These are phyloP conservation scores for Terebella lapidaria DNA, from an alignment of 2,888 invertebrate genomes.

Conservation along the genomic window DNA sequence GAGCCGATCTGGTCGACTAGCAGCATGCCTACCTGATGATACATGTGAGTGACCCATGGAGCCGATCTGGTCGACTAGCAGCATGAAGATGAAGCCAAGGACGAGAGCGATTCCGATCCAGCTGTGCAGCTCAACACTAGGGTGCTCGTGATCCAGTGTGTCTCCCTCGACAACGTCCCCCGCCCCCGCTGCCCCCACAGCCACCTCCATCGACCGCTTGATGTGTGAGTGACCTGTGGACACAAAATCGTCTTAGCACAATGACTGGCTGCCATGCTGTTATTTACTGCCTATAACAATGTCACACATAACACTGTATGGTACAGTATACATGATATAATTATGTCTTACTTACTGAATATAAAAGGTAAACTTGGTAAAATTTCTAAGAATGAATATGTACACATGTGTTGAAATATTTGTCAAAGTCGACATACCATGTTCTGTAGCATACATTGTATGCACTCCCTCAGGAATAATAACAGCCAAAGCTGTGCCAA, in stretches of 20 bases:
- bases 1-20: too few relatives aligned
- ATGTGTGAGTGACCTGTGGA: background rate
- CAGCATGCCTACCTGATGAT: too few relatives aligned
- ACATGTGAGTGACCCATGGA: slow-evolving; percentile 31
- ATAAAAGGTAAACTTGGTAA: too few relatives aligned
- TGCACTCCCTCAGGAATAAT: slow-evolving; percentile 99
- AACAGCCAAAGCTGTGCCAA: slow-evolving; percentile 94
- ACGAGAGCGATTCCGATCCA: slow-evolving; percentile 89
- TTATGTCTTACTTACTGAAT: too few relatives aligned
- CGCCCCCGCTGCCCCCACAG: background rate
- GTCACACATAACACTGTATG: too few relatives aligned
- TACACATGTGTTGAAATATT: too few relatives aligned
- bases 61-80: slow-evolving; percentile 81
- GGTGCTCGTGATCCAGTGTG: slow-evolving; percentile 6
- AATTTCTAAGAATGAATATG: too few relatives aligned
- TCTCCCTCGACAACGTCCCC: background rate
- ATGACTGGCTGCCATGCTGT: too few relatives aligned
- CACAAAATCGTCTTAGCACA: too few relatives aligned
- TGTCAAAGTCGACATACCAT: slow-evolving; percentile 2
- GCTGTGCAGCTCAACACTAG: slow-evolving; percentile 63
- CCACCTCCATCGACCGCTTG: background rate
- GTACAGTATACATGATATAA: too few relatives aligned
- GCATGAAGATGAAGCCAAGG: slow-evolving; percentile 94
- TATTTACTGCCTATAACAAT: too few relatives aligned
- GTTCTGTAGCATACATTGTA: slow-evolving; percentile 22